These are phyloP conservation scores for Rhabditoides inermis DNA, from an alignment of 2,888 invertebrate genomes.

Conservation along the genomic window DNA sequence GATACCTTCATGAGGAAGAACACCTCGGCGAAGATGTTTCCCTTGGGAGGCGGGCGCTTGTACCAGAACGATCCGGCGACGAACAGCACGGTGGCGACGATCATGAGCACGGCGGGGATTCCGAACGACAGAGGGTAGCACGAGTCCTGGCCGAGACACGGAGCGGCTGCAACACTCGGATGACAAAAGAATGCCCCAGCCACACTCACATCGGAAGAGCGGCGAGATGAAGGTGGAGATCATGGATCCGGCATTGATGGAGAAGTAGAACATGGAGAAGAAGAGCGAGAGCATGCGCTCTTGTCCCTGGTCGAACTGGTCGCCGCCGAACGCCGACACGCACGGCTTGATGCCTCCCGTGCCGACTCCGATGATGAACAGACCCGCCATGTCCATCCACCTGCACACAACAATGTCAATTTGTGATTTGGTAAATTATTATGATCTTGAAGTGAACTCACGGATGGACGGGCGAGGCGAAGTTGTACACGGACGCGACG, in stretches of 20 bases:
- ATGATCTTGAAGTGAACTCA: conserved; percentile 14
- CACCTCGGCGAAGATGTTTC: conserved; percentile 74
- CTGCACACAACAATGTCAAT: conserved; percentile 11
- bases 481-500: conserved; percentile 55
- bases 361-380: conserved; percentile 55
- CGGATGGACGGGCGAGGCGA: conserved; percentile 38
- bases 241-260: conserved; percentile 80
- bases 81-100: conserved; percentile 74
- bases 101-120: conserved; percentile 78
- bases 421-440: background rate
- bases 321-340: conserved; percentile 58
- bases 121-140: conserved; percentile 82
- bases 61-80: conserved; percentile 71
- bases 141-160: conserved; percentile 58
- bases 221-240: conserved; percentile 82
- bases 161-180: conserved; percentile 22
- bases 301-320: conserved; percentile 56
- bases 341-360: conserved; percentile 59
- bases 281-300: conserved; percentile 72
- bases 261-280: conserved; percentile 87
- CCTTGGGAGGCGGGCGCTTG: conserved; percentile 69
- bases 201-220: conserved; percentile 64
- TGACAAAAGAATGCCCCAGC: background rate
- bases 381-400: conserved; percentile 48
- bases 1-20: conserved; percentile 70